Evolutionary conservation across 2,888 invertebrate species (phyloP).

Genomic region (Nemotelus pantherinus): DNA sequence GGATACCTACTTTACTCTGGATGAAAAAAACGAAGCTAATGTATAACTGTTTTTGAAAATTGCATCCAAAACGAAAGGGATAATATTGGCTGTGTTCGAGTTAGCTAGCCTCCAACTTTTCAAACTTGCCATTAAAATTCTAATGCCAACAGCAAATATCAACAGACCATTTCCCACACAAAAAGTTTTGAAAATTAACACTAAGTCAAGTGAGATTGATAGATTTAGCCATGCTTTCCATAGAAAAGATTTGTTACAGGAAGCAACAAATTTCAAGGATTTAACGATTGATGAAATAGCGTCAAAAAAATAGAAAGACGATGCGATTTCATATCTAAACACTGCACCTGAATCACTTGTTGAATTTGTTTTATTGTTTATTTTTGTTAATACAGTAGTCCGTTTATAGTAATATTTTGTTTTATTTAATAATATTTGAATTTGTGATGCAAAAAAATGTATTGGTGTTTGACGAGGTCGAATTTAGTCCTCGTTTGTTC

Average conservation of each 20-base stretch:
- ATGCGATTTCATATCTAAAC: neutral
- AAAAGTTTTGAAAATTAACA: neutral
- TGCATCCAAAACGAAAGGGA: constrained; percentile 14
- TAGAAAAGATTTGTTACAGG: constrained; percentile 2
- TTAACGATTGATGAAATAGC: neutral
- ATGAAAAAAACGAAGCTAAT: neutral
- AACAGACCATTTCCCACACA: neutral
- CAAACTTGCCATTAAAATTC: neutral
- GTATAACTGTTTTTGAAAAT: neutral
- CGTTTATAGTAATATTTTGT: no score
- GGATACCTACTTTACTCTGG: no score
- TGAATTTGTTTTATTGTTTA: neutral
- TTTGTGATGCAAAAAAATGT: no score
- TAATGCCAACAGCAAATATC: neutral
- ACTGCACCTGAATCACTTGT: neutral
- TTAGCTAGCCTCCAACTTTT: neutral
- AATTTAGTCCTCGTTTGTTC: no score
- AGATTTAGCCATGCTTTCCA: constrained; percentile 2
- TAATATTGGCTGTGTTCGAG: neutral
- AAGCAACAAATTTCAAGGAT: neutral
- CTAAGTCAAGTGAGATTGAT: neutral
- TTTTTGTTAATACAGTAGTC: no score
- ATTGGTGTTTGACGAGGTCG: no score
- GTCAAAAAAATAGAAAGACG: neutral
- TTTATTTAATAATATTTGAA: no score